A percentile compares a stretch with the other conserved stretches of the same genome.
phyloP scores from a whole-genome alignment of 2,113 vertebrate species.

The Anser brachyrhynchus region DNA sequence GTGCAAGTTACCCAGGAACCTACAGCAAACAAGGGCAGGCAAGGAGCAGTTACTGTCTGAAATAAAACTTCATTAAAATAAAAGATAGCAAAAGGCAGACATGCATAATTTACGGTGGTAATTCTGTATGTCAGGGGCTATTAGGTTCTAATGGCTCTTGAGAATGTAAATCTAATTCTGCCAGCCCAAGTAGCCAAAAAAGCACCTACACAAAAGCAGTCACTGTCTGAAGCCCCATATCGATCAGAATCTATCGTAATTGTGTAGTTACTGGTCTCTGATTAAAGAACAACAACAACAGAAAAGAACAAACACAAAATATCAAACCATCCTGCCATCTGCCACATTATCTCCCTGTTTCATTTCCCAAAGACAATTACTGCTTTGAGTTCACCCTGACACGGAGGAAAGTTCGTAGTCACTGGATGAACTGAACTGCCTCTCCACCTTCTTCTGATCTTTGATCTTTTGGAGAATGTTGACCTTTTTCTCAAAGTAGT shows the following conservation, averaged over 20 bases:
- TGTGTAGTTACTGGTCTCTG: constrained; percentile 43
- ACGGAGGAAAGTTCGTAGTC: constrained; percentile 85
- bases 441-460: constrained; percentile 86
- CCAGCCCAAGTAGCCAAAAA: constrained; percentile 36
- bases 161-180: constrained; percentile 44
- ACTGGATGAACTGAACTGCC: constrained; percentile 89
- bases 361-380: neutral
- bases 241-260: constrained; percentile 39
- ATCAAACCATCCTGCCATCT: constrained; percentile 52
- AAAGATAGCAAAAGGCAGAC: constrained; percentile 61
- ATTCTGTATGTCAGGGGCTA: constrained; percentile 33
- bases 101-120: constrained; percentile 61
- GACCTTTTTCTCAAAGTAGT: constrained; percentile 92
- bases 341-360: constrained; percentile 10
- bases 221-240: constrained; percentile 57
- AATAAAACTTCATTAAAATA: constrained; percentile 66
- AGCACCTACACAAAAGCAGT: constrained; percentile 47
- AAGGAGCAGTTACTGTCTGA: constrained; percentile 30
- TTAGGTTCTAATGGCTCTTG: constrained; percentile 42
- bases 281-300: neutral
- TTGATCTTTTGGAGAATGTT: constrained; percentile 87
- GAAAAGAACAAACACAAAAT: neutral
- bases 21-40: constrained; percentile 56
- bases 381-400: constrained; percentile 74
- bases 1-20: constrained; percentile 31